Evolutionary conservation across 2,888 invertebrate genomes (phyloP).

Genomic region (Lochmaea crataegi): DNA sequence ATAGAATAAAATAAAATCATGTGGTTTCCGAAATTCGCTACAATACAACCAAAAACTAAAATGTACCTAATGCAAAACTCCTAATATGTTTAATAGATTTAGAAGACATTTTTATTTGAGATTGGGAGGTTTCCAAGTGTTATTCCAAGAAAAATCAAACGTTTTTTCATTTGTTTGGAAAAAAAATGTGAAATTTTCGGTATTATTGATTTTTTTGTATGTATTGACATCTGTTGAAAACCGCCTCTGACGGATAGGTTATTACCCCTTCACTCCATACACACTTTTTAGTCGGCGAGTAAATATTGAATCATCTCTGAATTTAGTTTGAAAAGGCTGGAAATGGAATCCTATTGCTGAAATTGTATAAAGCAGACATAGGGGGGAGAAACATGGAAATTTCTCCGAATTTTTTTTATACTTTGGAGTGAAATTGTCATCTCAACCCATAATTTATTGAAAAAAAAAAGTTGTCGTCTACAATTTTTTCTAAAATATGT

Average conservation of each 20-base stretch:
- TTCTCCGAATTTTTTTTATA: not conserved
- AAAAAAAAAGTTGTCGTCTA: not conserved
- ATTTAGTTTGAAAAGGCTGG: conserved; percentile 17
- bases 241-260: not conserved
- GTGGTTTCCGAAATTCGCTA: too few species aligned
- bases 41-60: too few species aligned
- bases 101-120: too few species aligned
- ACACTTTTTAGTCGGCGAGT: conserved; percentile 7
- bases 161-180: too few species aligned
- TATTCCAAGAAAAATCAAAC: too few species aligned
- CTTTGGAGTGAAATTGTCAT: not conserved
- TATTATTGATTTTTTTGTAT: not conserved
- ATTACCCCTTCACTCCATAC: conserved; percentile 12
- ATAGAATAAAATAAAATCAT: too few species aligned
- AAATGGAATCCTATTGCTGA: conserved; percentile 17
- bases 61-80: too few species aligned
- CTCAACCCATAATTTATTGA: not conserved
- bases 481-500: too few species aligned
- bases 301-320: conserved; percentile 15
- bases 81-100: too few species aligned
- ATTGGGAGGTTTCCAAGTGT: too few species aligned
- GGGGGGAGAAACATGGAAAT: not conserved
- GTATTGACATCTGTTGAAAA: not conserved
- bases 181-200: too few species aligned
- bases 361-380: not conserved